These are phyloP conservation scores for Artibeus jamaicensis DNA, from an alignment of 2,797 vertebrate genomes.

Conservation along the genomic window DNA sequence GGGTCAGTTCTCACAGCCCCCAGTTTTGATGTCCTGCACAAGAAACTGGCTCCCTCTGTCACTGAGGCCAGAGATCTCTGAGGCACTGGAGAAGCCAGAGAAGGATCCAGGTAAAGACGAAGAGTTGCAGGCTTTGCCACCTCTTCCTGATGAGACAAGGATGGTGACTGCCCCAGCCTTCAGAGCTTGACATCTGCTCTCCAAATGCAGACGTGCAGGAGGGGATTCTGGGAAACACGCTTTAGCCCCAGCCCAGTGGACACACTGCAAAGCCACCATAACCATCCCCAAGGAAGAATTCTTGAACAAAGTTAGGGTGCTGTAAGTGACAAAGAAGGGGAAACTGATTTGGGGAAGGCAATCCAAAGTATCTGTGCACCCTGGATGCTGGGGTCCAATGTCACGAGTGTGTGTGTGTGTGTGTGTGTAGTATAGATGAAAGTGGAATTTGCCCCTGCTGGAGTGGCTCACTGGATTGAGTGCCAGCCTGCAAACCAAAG, in stretches of 20 bases:
- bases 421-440: background rate
- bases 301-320: background rate
- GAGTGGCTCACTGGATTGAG: too few relatives aligned
- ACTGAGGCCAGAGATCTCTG: background rate
- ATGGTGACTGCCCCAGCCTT: background rate
- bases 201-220: background rate
- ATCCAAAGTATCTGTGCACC: background rate
- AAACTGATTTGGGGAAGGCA: background rate
- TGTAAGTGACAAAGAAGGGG: background rate
- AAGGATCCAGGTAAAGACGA: background rate
- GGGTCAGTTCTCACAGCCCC: background rate
- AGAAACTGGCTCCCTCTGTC: background rate
- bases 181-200: background rate
- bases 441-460: background rate
- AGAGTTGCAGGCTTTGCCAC: background rate
- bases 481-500: too few relatives aligned
- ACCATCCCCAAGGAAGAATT: background rate
- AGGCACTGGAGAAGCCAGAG: background rate
- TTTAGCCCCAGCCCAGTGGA: background rate
- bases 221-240: background rate
- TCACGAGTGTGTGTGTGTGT: background rate
- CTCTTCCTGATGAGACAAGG: too few relatives aligned
- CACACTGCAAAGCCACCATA: background rate
- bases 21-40: background rate
- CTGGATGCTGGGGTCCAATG: background rate